Evolutionary conservation across 1,140 invertebrate genomes (phyloP), one percentile per base, ranked within the genome.

Genomic region (Lamellibrachia luymesi): DNA sequence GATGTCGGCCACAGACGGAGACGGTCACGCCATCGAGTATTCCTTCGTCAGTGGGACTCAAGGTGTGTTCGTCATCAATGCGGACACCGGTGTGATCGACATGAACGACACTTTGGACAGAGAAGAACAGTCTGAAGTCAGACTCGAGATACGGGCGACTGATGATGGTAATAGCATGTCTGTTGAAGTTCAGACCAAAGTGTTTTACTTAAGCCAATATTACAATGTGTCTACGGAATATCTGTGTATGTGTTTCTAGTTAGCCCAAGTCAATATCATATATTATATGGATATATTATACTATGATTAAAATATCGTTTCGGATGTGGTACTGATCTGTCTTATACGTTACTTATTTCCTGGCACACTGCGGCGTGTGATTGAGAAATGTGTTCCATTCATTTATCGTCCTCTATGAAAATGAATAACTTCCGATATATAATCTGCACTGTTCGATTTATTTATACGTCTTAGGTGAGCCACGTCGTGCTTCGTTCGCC

Each of bases 21-120:
- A 80, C 64, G 64, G 64, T 8, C 64, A 80, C 64, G 64, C 64
- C 64, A 22, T 80, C 2, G 64, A 6, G 64, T 80, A 80, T 22
- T 80, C 64, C 64, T 22, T 80, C 64, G 64, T 80, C 13, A 80
- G 64, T 22, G 64, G 64, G 8, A 22, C 64, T 8, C 64, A 80
- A 80, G 64, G 64, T 17, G 64, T 80, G 8, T 80, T 80, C 4
- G 17, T 22, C 64, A 80, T 80, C 64, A 2, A 80, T 6, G 64
- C 5, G 1, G 13, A 22, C 17, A 80, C 64, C 8, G 93, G 52
- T 52, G 51, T 50, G 25, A 4, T 93, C 2, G 49, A 90, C 13
- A 91, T 52, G 51, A 93, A n/a, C 56, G 89, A 25, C 52, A n/a
- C 93, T 13, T 92, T 93, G 90, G 90, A 93, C 52, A 38, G 93